These are phyloP conservation scores for Pogonus chalceus DNA, from an alignment of 1,140 invertebrate genomes.

Conservation along the genomic window DNA sequence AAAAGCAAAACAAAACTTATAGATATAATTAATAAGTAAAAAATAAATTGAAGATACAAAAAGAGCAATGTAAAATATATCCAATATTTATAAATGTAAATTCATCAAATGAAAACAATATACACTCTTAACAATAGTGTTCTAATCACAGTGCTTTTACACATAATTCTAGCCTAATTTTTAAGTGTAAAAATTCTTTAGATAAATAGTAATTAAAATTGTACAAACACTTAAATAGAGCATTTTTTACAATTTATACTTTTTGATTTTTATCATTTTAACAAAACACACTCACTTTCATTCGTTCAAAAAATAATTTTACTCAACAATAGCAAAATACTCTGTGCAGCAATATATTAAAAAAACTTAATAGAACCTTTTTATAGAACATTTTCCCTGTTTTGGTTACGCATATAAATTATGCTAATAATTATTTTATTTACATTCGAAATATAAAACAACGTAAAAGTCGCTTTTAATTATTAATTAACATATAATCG, in stretches of 20 bases:
- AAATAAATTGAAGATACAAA: no score
- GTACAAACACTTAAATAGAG: constrained; percentile 6
- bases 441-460: no score
- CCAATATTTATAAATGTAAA: no score
- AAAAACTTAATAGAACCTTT: constrained; percentile 5
- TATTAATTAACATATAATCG: no score
- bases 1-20: neutral
- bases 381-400: constrained; percentile 2
- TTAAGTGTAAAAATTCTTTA: constrained; percentile 3
- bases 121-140: neutral
- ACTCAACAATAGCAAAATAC: constrained; percentile 6
- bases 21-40: no score
- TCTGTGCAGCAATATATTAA: constrained; percentile 3
- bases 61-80: no score
- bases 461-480: no score
- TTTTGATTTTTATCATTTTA: constrained; percentile 4
- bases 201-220: constrained; percentile 1
- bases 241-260: neutral
- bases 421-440: no score
- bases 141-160: constrained; percentile 7
- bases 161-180: neutral
- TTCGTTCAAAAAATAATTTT: constrained; percentile 1
- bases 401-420: neutral
- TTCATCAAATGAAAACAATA: no score
- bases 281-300: neutral